These are phyloP conservation scores for Brotula barbata DNA, from an alignment of 2,797 vertebrate genomes.

Conservation along the genomic window DNA sequence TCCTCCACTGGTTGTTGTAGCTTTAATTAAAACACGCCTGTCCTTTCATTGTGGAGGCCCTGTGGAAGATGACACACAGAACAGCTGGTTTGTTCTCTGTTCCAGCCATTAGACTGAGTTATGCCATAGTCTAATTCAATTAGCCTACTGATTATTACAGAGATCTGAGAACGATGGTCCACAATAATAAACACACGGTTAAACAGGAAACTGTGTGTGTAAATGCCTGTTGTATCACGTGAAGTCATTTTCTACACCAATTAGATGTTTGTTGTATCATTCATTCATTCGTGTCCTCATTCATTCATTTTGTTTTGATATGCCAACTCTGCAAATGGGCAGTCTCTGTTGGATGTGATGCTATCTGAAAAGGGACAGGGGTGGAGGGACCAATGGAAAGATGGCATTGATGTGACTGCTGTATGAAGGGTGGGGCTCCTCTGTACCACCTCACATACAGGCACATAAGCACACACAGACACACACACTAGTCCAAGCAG, in stretches of 20 bases:
- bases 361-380: conserved; percentile 43
- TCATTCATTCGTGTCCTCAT: background rate
- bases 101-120: conserved; percentile 58
- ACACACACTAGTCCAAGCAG: conserved; percentile 19
- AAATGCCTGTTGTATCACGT: conserved; percentile 6
- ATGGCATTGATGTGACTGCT: conserved; percentile 41
- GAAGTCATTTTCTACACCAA: background rate
- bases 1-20: conserved; percentile 30
- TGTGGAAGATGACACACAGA: conserved; percentile 30
- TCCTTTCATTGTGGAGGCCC: conserved; percentile 13
- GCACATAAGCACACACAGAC: conserved; percentile 6
- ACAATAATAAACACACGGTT: conserved; percentile 40
- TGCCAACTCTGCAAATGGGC: conserved; percentile 29
- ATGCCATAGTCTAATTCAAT: conserved; percentile 62
- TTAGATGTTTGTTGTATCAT: background rate
- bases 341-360: conserved; percentile 41
- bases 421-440: conserved; percentile 34
- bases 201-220: conserved; percentile 26
- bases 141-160: conserved; percentile 46
- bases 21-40: conserved; percentile 54
- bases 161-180: conserved; percentile 49
- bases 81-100: conserved; percentile 56
- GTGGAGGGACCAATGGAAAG: conserved; percentile 26
- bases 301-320: conserved; percentile 27
- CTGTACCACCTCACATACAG: conserved; percentile 12